phyloP scores from a whole-genome alignment of 1,140 invertebrate species.

The Magallana angulata region DNA sequence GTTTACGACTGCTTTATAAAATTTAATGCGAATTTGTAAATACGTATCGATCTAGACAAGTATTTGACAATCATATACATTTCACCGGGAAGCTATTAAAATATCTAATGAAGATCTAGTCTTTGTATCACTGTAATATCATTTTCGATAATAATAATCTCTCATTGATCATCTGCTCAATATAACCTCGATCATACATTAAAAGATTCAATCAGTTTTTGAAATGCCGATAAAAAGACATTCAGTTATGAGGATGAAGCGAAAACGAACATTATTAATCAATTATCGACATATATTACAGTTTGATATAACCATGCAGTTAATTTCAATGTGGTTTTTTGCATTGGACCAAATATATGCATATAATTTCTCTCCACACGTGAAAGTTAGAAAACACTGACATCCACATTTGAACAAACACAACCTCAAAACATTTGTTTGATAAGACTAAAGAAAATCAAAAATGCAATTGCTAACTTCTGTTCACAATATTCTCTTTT shows the following conservation, averaged over 20 bases:
- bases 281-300: neutral
- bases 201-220: neutral
- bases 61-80: slow-evolving; percentile 8
- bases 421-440: no score
- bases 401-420: no score
- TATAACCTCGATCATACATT: neutral
- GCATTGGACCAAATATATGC: no score
- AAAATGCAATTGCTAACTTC: no score
- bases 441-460: no score
- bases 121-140: neutral
- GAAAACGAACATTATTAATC: slow-evolving; percentile 1
- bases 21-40: slow-evolving; percentile 3
- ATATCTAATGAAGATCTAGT: neutral
- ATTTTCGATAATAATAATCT: neutral
- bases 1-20: slow-evolving; percentile 9
- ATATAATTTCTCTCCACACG: no score
- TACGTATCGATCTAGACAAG: slow-evolving; percentile 1
- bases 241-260: neutral
- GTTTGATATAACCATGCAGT: no score
- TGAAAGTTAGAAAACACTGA: no score
- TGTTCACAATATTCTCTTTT: no score
- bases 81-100: slow-evolving; percentile 3
- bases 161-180: neutral
- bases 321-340: no score
- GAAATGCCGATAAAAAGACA: neutral